Percentiles rank a stretch among this genome's conserved stretches.
These are phyloP conservation scores for Phytoseiulus persimilis DNA, from an alignment of 2,888 invertebrate species.

Conservation along the genomic window DNA sequence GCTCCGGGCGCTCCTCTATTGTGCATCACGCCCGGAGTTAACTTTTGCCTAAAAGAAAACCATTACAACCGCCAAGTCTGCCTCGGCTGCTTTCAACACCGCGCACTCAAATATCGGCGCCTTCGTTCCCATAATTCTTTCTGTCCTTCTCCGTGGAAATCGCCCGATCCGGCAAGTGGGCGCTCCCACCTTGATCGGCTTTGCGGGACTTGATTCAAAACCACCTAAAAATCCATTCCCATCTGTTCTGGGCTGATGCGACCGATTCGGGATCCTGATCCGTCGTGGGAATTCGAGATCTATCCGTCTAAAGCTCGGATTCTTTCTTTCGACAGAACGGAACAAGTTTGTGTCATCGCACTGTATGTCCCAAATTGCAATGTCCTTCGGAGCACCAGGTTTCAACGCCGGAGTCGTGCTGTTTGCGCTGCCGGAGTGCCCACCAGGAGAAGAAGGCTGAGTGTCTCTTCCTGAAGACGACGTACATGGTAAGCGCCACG, in stretches of 20 bases:
- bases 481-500: neutral
- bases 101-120: neutral
- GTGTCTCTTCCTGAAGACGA: neutral
- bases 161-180: too few relatives aligned
- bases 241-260: too few relatives aligned
- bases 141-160: neutral
- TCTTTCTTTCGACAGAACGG: neutral
- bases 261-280: too few relatives aligned
- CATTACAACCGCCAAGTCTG: neutral
- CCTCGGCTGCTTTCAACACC: neutral
- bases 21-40: neutral
- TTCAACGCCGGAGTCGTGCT: neutral
- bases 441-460: conserved; percentile 21
- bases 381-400: conserved; percentile 27
- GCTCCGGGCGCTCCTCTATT: neutral
- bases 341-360: conserved; percentile 8
- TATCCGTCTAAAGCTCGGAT: neutral
- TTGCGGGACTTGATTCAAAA: too few relatives aligned
- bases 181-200: too few relatives aligned
- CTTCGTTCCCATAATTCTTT: neutral
- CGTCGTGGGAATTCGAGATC: too few relatives aligned
- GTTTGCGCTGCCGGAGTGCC: conserved; percentile 24
- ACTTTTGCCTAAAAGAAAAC: neutral
- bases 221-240: too few relatives aligned
- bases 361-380: neutral